Percentiles rank a stretch among this genome's conserved stretches.
Conservation (phyloP, 2,888 invertebrate species). For the Drepanosiphum platanoidis region DNA sequence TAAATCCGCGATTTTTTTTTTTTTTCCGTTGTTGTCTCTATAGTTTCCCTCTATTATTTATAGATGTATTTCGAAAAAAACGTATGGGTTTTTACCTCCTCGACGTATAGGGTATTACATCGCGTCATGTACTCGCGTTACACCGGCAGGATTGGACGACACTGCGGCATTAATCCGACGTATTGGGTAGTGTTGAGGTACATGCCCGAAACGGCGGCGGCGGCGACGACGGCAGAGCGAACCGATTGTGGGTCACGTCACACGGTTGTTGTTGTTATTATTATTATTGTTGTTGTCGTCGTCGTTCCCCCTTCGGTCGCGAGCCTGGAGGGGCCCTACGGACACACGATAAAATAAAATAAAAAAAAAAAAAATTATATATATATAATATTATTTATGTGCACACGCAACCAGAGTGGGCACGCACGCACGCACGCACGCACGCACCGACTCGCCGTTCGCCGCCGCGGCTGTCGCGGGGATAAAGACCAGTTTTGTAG, state of each 20-base stretch:
- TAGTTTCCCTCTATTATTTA: no score
- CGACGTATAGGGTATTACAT: no score
- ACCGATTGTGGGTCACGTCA: slow-evolving; percentile 54
- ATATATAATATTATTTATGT: background rate
- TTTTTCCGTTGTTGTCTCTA: background rate
- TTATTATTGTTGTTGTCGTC: slow-evolving; percentile 27
- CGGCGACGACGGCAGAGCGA: background rate
- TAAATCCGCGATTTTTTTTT: slow-evolving; percentile 5
- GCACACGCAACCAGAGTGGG: background rate
- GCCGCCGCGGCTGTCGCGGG: slow-evolving; percentile 22
- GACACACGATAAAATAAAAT: no score
- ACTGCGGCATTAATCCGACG: background rate
- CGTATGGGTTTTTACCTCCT: no score
- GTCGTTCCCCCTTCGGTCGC: slow-evolving; percentile 35
- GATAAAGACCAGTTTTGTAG: slow-evolving; percentile 60
- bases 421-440: background rate
- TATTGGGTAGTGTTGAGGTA: no score
- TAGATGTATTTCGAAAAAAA: no score
- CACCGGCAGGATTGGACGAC: background rate
- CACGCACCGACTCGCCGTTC: background rate
- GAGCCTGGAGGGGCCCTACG: slow-evolving; percentile 25
- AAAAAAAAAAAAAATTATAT: no score
- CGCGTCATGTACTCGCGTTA: background rate
- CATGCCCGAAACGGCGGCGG: background rate
- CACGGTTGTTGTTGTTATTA: slow-evolving; percentile 38